Evolutionary conservation across 92 coral and sea anemone species (phyloP).

Genomic region (Isaurus tuberculatus): DNA sequence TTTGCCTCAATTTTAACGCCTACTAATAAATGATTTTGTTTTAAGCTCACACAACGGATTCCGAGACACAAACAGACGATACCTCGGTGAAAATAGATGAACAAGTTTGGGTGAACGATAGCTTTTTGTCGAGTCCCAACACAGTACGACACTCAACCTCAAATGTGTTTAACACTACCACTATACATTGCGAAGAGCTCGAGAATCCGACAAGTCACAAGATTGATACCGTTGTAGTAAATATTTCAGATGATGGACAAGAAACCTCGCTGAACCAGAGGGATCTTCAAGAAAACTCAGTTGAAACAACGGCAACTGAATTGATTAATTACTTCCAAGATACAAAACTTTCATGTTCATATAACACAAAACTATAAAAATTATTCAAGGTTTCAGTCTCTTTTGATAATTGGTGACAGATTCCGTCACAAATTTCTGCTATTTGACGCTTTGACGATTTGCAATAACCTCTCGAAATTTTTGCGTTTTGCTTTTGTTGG

Average conservation of each 20-base stretch:
- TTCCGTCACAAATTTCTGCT: too few species aligned
- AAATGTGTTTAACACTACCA: neutral
- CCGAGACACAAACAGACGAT: conserved; percentile 24
- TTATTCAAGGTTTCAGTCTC: neutral
- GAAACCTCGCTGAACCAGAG: neutral
- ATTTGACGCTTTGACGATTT: too few species aligned
- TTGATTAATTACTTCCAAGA: neutral
- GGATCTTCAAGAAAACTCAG: neutral
- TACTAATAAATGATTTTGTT: neutral
- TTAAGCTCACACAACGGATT: conserved; percentile 26
- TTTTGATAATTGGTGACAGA: too few species aligned
- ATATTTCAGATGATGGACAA: neutral
- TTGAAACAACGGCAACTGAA: neutral
- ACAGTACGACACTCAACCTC: neutral
- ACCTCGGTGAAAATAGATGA: neutral
- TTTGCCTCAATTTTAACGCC: neutral
- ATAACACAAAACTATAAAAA: neutral
- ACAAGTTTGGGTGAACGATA: neutral
- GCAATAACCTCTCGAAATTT: too few species aligned
- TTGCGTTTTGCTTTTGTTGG: too few species aligned
- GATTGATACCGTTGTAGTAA: neutral
- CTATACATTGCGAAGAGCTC: conserved; percentile 7
- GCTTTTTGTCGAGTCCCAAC: neutral
- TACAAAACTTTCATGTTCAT: neutral
- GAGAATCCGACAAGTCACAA: conserved; percentile 19